phyloP scores from a whole-genome alignment of 2,888 invertebrate genomes.

The Emmelina monodactyla region DNA sequence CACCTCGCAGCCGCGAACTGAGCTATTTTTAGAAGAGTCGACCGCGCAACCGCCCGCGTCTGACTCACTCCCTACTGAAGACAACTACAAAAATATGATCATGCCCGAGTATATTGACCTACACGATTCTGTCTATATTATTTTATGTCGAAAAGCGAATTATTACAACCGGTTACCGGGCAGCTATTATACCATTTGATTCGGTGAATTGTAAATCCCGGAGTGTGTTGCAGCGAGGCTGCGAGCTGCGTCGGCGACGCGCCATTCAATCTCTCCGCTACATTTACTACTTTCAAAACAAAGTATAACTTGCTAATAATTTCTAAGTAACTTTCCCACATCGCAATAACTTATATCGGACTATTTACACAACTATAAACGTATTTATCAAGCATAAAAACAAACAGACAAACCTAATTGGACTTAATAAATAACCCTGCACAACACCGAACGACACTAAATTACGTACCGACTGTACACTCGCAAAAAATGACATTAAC shows the following conservation, averaged over 20 bases:
- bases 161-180: conserved; percentile 1
- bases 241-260: not conserved
- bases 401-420: no score
- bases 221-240: not conserved
- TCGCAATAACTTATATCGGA: no score
- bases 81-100: conserved; percentile 1
- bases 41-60: not conserved
- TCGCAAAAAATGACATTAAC: no score
- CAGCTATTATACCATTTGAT: conserved; percentile 1
- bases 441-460: no score
- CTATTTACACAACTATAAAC: no score
- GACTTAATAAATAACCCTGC: no score
- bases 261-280: not conserved
- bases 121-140: conserved; percentile 1
- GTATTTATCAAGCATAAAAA: no score
- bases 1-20: not conserved
- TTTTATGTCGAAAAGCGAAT: conserved; percentile 1
- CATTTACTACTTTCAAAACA: no score
- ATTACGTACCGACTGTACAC: no score
- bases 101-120: conserved; percentile 1
- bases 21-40: not conserved
- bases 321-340: no score
- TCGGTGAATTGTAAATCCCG: conserved; percentile 1
- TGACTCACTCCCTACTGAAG: not conserved
- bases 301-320: no score